Base-by-base conservation (phyloP, 1,140 invertebrate species). In the Caenorhabditis latens region DNA sequence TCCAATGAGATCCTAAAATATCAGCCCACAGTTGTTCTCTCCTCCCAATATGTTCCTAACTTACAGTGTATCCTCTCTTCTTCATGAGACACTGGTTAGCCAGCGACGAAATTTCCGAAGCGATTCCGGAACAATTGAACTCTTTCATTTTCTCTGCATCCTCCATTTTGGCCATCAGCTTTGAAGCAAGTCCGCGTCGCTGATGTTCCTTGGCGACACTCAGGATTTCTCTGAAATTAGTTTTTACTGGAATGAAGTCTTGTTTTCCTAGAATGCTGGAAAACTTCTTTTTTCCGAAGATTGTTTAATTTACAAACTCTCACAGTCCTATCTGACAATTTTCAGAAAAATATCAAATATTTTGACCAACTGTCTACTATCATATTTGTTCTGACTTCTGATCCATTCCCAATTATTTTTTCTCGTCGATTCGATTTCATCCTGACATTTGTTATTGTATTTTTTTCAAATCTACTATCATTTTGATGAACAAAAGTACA, bases 61-160 rank as follows among this genome's bases (percentile, higher is more conserved):
- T 46, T 46, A 71, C 67, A 11, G 40, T 46, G 19, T 71, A 71
- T 19, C 67, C 67, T n/a, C 67, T 43, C 67, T 71, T 71, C 42
- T 71, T 71, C 67, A 71, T 71, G 1, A 71, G 24, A n/a, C 67
- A 71, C 43, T 71, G 67, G 46, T 71, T 71, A 4, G 67, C 67
- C 2, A 71, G 67, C 43, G 67, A 71, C 4, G 67, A 71, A 11
- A 71, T 43, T 48, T 71, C 67, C 13, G 67, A 71, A 9, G 67
- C 67, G 42, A 71, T 71, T 46, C 42, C 42, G 46, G 67, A 16
- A n/a, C 67, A 71, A 9, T 46, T 48, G 67, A 71, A 71, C 9
- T 71, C 67, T 46, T 46, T 43, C 42, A 71, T 71, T 71, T 48
- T 71, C 46, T 43, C 42, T 6, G 43, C 13, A 48, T 71, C 43